Evolutionary conservation across 2,113 vertebrate genomes (phyloP), one percentile per base, ranked within the genome.

Genomic region (Tragelaphus buxtoni): DNA sequence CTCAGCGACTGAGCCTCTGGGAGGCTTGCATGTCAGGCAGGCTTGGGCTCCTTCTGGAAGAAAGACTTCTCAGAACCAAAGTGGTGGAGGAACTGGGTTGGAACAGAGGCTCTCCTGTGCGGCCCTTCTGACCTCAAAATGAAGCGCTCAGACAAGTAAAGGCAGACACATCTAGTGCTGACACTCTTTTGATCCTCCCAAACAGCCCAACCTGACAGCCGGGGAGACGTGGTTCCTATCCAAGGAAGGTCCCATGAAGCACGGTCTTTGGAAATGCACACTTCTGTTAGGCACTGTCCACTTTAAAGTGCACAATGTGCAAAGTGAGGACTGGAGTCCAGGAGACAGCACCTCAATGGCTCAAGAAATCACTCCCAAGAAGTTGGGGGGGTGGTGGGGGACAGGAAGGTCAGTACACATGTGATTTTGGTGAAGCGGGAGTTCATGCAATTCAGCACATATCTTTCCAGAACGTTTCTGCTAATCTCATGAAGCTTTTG

Each of bases 91-190:
- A 77, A 9, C 10, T 39, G 26, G 76, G 24, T 22, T 0, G 32
- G 17, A 20, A 3, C 28, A 35, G 16, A 42, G 13, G 39, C 60
- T 42, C 12, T 63, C 9, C 13, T 5, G 18, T 6, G 1, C 1
- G 35, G 22, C 26, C 3, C 13, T 80, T 35, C 22, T 4, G 7
- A 6, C 12, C 13, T 4, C 35, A 55, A 35, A 39, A 45, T 30
- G 35, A 49, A 61, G 79, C 3, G 3, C 20, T n/a, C 17, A 24
- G 56, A 88, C 56, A 65, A 58, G 42, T 7, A 7, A 28, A 79
- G 20, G 16, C 26, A 53, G 16, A 11, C 1, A 0, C 3, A 9
- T 11, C 32, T 22, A 39, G 1, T 5, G 30, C 5, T 10, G 45
- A 74, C 7, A 1, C 30, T 17, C 45, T 53, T 51, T 28, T 8